Conservation (phyloP, 1,140 invertebrate species). For the Copidosoma floridanum region DNA sequence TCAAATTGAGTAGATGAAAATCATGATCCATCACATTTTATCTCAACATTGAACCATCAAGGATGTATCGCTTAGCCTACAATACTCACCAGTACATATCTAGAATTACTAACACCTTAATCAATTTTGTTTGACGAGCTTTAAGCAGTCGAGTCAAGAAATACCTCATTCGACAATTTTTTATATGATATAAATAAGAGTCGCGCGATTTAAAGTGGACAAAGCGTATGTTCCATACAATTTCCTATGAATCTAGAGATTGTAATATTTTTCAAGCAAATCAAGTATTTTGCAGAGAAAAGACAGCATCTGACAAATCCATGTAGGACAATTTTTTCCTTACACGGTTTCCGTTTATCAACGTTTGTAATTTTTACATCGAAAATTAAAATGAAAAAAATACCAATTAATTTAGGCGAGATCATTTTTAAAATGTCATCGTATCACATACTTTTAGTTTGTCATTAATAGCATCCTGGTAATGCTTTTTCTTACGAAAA, state of each 20-base stretch:
- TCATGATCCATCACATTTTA: constrained; percentile 2
- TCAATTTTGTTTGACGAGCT: background rate
- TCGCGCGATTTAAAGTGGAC: background rate
- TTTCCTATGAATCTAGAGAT: no score
- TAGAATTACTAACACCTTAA: constrained; percentile 1
- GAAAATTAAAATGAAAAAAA: no score
- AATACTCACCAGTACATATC: constrained; percentile 2
- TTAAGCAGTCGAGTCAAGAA: background rate
- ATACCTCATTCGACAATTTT: constrained; percentile 2
- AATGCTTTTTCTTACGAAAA: background rate
- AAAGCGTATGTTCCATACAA: constrained; percentile 2
- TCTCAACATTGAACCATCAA: background rate
- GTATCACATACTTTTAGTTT: no score
- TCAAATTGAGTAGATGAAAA: background rate
- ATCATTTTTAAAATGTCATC: no score
- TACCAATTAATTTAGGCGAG: no score
- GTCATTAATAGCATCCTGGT: no score
- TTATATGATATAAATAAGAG: background rate
- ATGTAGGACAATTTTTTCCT: background rate
- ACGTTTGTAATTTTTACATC: no score
- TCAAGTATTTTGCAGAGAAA: constrained; percentile 1
- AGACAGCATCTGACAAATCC: background rate
- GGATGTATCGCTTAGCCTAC: constrained; percentile 18
- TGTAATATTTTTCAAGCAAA: constrained; percentile 14
- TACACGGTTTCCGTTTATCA: background rate